Evolutionary conservation across 2,888 invertebrate genomes (phyloP).

Genomic region (Catocala sponsa): DNA sequence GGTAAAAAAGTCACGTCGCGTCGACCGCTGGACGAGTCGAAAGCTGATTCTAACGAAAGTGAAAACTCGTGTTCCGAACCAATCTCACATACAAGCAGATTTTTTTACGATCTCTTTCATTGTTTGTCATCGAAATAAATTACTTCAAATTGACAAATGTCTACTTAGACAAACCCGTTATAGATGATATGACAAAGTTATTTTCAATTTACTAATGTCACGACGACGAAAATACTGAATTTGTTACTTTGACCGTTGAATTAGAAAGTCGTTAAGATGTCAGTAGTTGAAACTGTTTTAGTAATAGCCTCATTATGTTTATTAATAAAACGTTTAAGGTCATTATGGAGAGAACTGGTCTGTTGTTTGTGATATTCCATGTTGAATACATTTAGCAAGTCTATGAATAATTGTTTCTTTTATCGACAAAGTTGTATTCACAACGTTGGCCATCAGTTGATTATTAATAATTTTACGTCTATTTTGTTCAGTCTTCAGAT

Average conservation of each 20-base stretch:
- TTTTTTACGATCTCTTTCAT: conserved; percentile 30
- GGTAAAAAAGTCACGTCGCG: conserved; percentile 57
- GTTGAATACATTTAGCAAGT: conserved; percentile 5
- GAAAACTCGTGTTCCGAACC: conserved; percentile 71
- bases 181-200: conserved; percentile 33
- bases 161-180: conserved; percentile 23
- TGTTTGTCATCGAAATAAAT: conserved; percentile 63
- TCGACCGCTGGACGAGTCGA: conserved; percentile 57
- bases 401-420: not conserved
- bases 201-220: conserved; percentile 29
- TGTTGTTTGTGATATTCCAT: not conserved
- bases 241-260: conserved; percentile 26
- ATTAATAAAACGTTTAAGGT: conserved; percentile 13
- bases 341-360: conserved; percentile 1
- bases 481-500: too few relatives aligned
- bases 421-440: not conserved
- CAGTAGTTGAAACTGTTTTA: conserved; percentile 22
- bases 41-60: conserved; percentile 80
- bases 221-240: conserved; percentile 18
- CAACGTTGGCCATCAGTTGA: not conserved
- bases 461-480: not conserved
- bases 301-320: conserved; percentile 17
- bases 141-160: conserved; percentile 34
- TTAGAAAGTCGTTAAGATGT: conserved; percentile 47
- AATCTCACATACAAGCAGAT: conserved; percentile 58